Evolutionary conservation across 2,888 invertebrate species (phyloP), one percentile per base, ranked within the genome.

Genomic region (Spisula subtruncata): DNA sequence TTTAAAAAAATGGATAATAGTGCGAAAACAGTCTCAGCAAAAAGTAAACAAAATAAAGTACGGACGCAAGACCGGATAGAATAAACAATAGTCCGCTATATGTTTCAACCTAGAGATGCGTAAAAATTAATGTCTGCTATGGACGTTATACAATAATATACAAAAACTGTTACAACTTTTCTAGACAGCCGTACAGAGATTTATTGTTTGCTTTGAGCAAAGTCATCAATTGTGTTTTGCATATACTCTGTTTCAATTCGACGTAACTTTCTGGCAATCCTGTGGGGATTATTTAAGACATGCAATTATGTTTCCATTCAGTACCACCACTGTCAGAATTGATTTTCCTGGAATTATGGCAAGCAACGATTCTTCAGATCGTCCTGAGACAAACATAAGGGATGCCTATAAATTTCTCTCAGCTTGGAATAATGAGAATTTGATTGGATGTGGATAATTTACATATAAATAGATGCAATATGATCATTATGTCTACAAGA

Each of bases 231-330:
- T 75, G 75, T 32, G n/a, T 75, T 75, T 32, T 35, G 32, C 29
- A 75, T 75, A 35, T 75, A 35, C 75, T 75, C 29, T 35, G 75
- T 75, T 75, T 75, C 16, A 25, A 75, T 18, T 32, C 29, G 75
- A 12, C 29, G 35, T 25, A 75, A 14, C 75, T 35, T 29, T 18
- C 35, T 18, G 32, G 75, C 16, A 75, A 75, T 75, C 35, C 29
- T 75, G 35, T 16, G 75, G 32, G 75, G 32, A 75, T 66, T 8
- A 66, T 35, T 75, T 75, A 35, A 35, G 75, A 75, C 35, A 81
- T 81, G 51, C 81, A 48, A 81, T 81, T 81, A 81, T 41, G 81
- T 48, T 81, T 81, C 79, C 81, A 81, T 81, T 81, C 81, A 51
- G 48, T 25, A 51, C 25, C 16, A 46, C 48, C 81, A 46, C 14